Conservation (phyloP, 2,113 vertebrate species). For the Podilymbus podiceps region DNA sequence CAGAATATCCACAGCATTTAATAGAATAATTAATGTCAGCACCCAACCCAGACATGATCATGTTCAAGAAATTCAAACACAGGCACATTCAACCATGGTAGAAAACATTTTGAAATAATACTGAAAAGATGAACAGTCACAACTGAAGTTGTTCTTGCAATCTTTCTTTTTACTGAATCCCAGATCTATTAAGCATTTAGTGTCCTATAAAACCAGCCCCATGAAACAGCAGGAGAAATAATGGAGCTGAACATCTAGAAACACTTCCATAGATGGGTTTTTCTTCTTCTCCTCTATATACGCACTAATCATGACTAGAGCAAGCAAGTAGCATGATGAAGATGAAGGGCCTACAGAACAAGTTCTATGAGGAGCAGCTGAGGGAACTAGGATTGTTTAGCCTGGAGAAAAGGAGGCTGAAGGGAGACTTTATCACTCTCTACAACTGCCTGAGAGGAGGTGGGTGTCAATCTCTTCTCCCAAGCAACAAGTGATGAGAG, state of each 20-base stretch:
- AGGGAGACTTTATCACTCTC: background rate
- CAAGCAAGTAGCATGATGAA: background rate
- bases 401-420: background rate
- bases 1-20: background rate
- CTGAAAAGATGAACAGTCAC: background rate
- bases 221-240: background rate
- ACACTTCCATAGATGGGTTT: background rate
- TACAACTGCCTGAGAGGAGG: background rate
- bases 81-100: background rate
- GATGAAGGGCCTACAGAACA: background rate
- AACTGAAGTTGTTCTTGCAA: background rate
- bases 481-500: background rate
- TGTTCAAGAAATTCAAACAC: background rate
- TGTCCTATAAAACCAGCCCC: background rate
- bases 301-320: background rate
- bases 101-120: background rate
- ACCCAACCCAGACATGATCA: rapidly evolving
- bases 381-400: background rate
- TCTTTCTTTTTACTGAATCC: background rate
- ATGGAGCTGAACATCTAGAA: background rate
- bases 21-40: background rate
- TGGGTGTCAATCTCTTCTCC: rapidly evolving
- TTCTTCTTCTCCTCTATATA: background rate
- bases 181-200: background rate
- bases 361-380: background rate